A percentile compares a stretch with the other conserved stretches of the same genome.
Conservation (phyloP, 2,113 vertebrate species). For the Thymallus thymallus region DNA sequence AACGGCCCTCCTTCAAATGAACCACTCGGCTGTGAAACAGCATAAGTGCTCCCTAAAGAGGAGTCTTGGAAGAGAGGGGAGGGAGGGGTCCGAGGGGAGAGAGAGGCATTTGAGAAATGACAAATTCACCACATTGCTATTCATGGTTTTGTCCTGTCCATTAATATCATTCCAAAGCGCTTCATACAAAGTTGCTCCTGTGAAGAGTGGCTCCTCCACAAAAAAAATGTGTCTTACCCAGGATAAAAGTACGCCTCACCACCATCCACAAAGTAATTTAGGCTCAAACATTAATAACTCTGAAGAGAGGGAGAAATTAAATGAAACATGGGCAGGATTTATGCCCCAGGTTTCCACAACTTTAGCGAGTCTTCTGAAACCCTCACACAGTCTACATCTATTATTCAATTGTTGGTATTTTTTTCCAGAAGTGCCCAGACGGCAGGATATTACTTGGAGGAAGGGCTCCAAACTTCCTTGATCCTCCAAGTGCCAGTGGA, state of each 20-base stretch:
- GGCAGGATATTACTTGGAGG: conserved; percentile 1
- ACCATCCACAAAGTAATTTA: conserved; percentile 59
- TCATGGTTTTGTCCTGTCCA: conserved; percentile 47
- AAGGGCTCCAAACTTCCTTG: conserved; percentile 35
- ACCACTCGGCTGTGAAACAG: conserved; percentile 29
- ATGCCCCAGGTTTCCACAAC: conserved; percentile 45
- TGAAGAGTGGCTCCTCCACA: conserved; percentile 45
- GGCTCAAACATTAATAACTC: conserved; percentile 59
- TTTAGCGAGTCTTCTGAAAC: conserved; percentile 46
- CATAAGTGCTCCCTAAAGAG: conserved; percentile 26
- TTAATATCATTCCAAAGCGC: conserved; percentile 49
- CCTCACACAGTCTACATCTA: conserved; percentile 22
- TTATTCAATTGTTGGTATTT: conserved; percentile 34
- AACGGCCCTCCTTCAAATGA: conserved; percentile 34
- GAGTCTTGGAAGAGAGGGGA: conserved; percentile 25
- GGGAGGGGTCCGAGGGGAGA: conserved; percentile 3
- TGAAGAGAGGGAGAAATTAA: conserved; percentile 40
- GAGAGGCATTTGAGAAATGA: conserved; percentile 18
- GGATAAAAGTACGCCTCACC: conserved; percentile 46
- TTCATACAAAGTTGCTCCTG: conserved; percentile 29
- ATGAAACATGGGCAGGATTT: conserved; percentile 55
- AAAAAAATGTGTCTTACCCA: conserved; percentile 24
- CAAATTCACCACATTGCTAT: conserved; percentile 53
- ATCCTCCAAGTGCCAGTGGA: conserved; percentile 48
- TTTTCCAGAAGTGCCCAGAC: neutral